Evolutionary conservation across 2,888 invertebrate species (phyloP), one percentile per base, ranked within the genome.

Genomic region (Seira musarum): DNA sequence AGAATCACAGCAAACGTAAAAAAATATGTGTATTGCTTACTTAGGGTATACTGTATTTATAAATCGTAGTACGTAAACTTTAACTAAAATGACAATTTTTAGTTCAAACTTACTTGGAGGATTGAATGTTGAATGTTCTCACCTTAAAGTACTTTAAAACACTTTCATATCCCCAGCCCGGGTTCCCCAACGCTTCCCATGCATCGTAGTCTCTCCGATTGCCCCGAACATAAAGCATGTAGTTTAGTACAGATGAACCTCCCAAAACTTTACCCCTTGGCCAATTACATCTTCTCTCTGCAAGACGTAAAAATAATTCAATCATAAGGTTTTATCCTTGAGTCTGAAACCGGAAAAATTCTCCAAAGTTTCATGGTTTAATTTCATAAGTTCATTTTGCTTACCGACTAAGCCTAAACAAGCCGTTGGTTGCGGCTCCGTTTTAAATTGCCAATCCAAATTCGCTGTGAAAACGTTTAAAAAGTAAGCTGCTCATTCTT

Each of bases 391-490:
- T 22, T 30, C 19, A 35, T 25, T 63, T 49, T 40, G 25, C 75
- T 78, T 74, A 86, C 86, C 87, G 13, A 83, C 84, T 35, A 96
- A 95, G 6, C 96, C 96, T 88, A 96, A 90, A 88, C 96, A 96
- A 17, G 93, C 92, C 3, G 92, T 93, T 60, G 93, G 93, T 87
- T 95, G 94, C 0, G 96, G 96, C 88, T 97, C 96, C 0, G 95
- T 95, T 89, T 96, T 96, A 88, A 96, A 97, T 88, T 95, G 93
- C 97, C 96, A 97, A 88, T 97, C 97, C 70, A 96, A 90, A 88
- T 95, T 93, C 82, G 80, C 80, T 80, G 60, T n/a, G n/a, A n/a
- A n/a, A n/a, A n/a, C n/a, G n/a, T n/a, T n/a, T n/a, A n/a, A n/a
- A n/a, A n/a, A n/a, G n/a, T n/a, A n/a, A n/a, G n/a, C n/a, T n/a